Conservation (phyloP, 2,113 vertebrate species). For the Cryptotis parvus region DNA sequence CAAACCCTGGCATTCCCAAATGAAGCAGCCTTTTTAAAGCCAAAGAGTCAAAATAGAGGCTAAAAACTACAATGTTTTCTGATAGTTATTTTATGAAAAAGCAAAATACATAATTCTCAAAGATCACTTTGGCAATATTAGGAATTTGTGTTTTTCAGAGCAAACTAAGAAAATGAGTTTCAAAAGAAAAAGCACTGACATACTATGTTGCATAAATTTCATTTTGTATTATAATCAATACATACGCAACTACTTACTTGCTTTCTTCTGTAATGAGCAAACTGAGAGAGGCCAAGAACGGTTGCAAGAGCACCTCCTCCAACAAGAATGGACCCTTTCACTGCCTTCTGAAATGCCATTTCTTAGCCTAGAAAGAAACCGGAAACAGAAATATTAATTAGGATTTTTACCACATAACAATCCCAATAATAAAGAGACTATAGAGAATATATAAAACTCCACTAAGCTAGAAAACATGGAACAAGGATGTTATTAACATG, state of each 20-base stretch:
- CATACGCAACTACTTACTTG: constrained; percentile 88
- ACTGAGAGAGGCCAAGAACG: constrained; percentile 93
- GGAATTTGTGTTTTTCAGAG: constrained; percentile 55
- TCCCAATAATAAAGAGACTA: constrained; percentile 47
- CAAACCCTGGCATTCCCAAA: constrained; percentile 65
- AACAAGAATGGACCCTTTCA: constrained; percentile 91
- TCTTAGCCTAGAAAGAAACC: constrained; percentile 80
- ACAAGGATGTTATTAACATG: constrained; percentile 20
- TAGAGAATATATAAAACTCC: constrained; percentile 25
- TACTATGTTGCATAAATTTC: constrained; percentile 65
- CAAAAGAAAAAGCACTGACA: constrained; percentile 58
- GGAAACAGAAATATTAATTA: constrained; percentile 78
- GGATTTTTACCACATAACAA: constrained; percentile 55
- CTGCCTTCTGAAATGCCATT: constrained; percentile 96
- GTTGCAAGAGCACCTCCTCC: constrained; percentile 93
- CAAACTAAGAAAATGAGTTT: constrained; percentile 62
- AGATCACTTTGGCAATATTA: constrained; percentile 50
- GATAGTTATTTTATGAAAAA: constrained; percentile 54
- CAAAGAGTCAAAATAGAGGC: constrained; percentile 47
- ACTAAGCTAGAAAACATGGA: constrained; percentile 62
- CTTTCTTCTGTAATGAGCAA: constrained; percentile 93
- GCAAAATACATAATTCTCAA: not conserved
- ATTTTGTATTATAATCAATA: constrained; percentile 76
- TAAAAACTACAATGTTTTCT: constrained; percentile 55
- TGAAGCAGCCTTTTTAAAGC: constrained; percentile 66